Evolutionary conservation across 2,888 invertebrate species (phyloP).

Genomic region (Anorthoa munda): DNA sequence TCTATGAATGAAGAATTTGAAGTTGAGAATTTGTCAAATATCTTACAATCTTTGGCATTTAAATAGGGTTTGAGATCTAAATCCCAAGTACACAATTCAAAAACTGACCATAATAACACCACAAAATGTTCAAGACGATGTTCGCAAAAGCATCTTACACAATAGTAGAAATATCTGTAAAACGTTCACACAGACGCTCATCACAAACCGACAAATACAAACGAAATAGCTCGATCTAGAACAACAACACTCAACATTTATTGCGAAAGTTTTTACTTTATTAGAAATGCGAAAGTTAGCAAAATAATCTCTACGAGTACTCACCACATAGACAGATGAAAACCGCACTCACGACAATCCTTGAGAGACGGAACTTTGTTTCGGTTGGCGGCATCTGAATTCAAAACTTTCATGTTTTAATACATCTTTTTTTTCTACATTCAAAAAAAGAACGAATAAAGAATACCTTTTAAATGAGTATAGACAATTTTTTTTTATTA

Average conservation of each 20-base stretch:
- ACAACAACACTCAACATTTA: constrained; percentile 73
- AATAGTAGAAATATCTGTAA: constrained; percentile 25
- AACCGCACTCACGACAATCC: constrained; percentile 74
- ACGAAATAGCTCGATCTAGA: constrained; percentile 56
- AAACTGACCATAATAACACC: neutral
- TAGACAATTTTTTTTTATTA: neutral
- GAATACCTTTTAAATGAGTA: constrained; percentile 37
- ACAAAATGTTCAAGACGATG: constrained; percentile 10
- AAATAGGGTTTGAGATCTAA: no score
- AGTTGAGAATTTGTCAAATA: no score
- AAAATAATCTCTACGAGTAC: constrained; percentile 77
- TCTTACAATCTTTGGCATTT: no score
- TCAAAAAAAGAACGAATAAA: neutral
- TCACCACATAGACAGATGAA: constrained; percentile 87
- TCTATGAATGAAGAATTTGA: no score
- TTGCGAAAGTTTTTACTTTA: constrained; percentile 72
- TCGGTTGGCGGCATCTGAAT: constrained; percentile 76
- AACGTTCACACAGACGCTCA: constrained; percentile 26
- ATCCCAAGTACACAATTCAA: neutral
- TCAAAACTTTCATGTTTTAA: constrained; percentile 63
- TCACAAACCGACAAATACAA: constrained; percentile 42
- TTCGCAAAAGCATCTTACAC: constrained; percentile 25
- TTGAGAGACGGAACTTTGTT: constrained; percentile 72
- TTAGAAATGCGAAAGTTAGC: constrained; percentile 72
- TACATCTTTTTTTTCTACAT: constrained; percentile 4